These are phyloP conservation scores for Geococcyx californianus DNA, from an alignment of 2,113 vertebrate genomes.

Conservation along the genomic window DNA sequence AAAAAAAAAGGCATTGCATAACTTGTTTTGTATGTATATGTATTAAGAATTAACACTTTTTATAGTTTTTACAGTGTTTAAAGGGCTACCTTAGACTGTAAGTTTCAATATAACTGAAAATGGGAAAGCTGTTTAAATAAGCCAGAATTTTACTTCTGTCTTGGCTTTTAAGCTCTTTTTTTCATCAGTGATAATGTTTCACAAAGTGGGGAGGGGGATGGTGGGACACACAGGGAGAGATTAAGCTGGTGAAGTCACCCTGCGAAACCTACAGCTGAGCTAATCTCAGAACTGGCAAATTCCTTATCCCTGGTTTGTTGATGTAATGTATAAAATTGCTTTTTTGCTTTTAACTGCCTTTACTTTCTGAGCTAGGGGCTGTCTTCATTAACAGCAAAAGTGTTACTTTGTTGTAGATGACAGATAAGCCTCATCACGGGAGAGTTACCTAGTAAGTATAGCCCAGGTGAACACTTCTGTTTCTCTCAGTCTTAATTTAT, in stretches of 20 bases:
- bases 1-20: background rate
- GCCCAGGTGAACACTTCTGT: slow-evolving; percentile 85
- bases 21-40: background rate
- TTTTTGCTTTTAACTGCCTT: slow-evolving; percentile 82
- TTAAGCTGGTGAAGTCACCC: background rate
- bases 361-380: slow-evolving; percentile 82
- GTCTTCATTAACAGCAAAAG: slow-evolving; percentile 89
- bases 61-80: background rate
- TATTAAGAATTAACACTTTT: slow-evolving; percentile 11
- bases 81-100: background rate
- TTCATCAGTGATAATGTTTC: background rate
- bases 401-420: slow-evolving; percentile 96
- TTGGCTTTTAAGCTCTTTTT: background rate
- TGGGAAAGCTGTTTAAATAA: slow-evolving; percentile 10
- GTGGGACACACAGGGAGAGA: slow-evolving; percentile 32
- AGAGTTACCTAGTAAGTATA: slow-evolving; percentile 93
- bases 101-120: background rate
- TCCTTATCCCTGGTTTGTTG: slow-evolving; percentile 63
- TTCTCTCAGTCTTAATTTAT: slow-evolving; percentile 82
- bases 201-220: slow-evolving; percentile 21
- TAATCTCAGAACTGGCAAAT: slow-evolving; percentile 37
- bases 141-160: background rate
- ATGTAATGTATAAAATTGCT: slow-evolving; percentile 73
- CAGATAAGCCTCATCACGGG: slow-evolving; percentile 89
- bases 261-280: background rate